Base-by-base conservation (phyloP, 2,888 invertebrate genomes). In the Argyresthia goedartella region DNA sequence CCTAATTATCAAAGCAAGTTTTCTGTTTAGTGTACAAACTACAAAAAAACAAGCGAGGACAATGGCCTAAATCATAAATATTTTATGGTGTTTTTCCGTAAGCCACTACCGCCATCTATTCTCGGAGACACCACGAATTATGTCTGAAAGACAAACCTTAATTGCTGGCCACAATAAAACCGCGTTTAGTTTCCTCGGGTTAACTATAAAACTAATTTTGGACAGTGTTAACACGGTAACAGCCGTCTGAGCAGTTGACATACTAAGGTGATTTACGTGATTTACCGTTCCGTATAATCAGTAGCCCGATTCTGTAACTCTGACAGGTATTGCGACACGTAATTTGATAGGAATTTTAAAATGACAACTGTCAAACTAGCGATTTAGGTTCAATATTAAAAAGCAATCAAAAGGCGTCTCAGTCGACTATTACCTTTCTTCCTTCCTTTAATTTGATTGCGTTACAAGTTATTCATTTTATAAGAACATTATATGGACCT, bases 201-300 rank as follows among this genome's bases (percentile, higher is more conserved):
- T 46, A 52, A 59, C 60, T 54, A 71, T 71, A 68, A 76, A 25
- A 69, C 73, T 76, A 25, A 76, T 76, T 76, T 74, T 60, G 44
- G 65, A 60, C 54, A 60, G 56, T 65, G 63, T 70, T 69, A 67
- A 67, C 61, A 57, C 47, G n/a, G 34, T 34, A 47, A 34, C 33
- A 34, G 47, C 52, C 54, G 54, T n/a, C n/a, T n/a, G n/a, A n/a
- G n/a, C n/a, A n/a, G n/a, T n/a, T 25, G 54, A 53, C 57, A 50
- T 39, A 49, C 46, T 48, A 52, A 49, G 48, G 54, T 51, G 25
- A 52, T 49, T 55, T 48, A 41, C 44, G 50, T 55, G 53, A 57
- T 55, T 54, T 52, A 56, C 52, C 16, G 46, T 13, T 46, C 48
- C 49, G 35, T 47, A 51, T 52, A 49, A 53, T 52, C n/a, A n/a